phyloP scores from a whole-genome alignment of 2,888 invertebrate species.

The Magallana nippona region DNA sequence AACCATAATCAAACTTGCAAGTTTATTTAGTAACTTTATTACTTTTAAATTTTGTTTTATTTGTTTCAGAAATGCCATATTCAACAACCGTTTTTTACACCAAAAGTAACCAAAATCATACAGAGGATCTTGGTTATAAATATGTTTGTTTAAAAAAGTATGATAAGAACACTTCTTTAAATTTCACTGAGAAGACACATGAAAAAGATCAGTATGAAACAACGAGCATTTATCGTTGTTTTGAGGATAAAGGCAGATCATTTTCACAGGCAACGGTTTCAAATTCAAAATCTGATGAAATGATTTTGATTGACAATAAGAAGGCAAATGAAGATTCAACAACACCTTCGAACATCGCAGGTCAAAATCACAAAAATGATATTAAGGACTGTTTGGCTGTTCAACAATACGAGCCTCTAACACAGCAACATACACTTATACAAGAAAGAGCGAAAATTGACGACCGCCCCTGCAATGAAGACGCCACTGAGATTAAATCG shows the following conservation, averaged over 20 bases:
- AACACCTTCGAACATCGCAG: too few species aligned
- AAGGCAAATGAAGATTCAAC: too few species aligned
- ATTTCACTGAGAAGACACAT: constrained; percentile 32
- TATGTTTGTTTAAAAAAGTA: constrained; percentile 58
- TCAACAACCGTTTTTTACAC: constrained; percentile 40
- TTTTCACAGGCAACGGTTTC: not conserved
- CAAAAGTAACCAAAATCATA: not conserved
- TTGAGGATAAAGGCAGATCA: not conserved
- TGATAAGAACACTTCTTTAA: constrained; percentile 44
- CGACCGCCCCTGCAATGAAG: too few species aligned
- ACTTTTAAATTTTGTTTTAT: not conserved
- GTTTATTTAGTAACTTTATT: not conserved
- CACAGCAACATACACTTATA: too few species aligned
- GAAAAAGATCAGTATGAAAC: constrained; percentile 18
- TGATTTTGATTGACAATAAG: not conserved
- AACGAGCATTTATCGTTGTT: not conserved
- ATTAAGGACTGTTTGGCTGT: too few species aligned
- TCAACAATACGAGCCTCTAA: too few species aligned
- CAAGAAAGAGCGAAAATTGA: too few species aligned
- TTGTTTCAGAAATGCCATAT: not conserved
- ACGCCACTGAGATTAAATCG: too few species aligned
- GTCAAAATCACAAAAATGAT: too few species aligned
- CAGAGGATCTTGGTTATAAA: constrained; percentile 47
- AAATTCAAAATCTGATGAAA: not conserved
- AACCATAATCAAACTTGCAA: too few species aligned